Evolutionary conservation across 2,797 vertebrate species (phyloP), one percentile per base, ranked within the genome.

Genomic region (Clangula hyemalis): DNA sequence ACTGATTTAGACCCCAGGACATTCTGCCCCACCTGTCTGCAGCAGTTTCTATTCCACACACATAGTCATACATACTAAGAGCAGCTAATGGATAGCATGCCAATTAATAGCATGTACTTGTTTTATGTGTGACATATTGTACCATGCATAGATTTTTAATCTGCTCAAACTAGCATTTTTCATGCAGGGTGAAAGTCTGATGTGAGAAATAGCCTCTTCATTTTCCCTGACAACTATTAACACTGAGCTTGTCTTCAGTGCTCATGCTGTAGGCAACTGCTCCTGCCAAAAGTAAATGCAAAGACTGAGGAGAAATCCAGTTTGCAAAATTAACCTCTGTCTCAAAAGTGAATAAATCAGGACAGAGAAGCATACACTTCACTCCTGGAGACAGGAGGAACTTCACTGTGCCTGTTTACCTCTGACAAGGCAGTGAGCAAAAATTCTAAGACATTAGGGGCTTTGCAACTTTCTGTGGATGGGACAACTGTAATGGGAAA

Each of bases 141-240:
- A 64, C 74, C 77, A 41, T 51, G 91, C 94, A 93, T 93, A 95
- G 96, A 97, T 96, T 97, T 96, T 97, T 96, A 96, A 96, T 97
- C 95, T 95, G 95, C 79, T 96, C 93, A 87, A 69, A 43, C 88
- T 41, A 92, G 89, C 87, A 93, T 96, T 97, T 96, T 91, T 96
- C 91, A 94, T 91, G 89, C 87, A 90, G 84, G 68, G 57, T 66
- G 91, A 83, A 93, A 94, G 70, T 77, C 85, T 81, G 79, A 86
- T 87, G 92, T 96, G 94, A 97, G 92, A 96, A 97, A 97, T 87
- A 73, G 94, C 92, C 95, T 96, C 95, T 96, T 96, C 92, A 89
- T 97, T 97, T 94, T 96, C 91, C 65, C 76, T 96, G 96, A 95
- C 94, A 95, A 84, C 96, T 95, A 92, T 96, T 96, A 96, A 89